Percentiles rank a stretch among this genome's conserved stretches.
phyloP scores from a whole-genome alignment of 1,140 invertebrate genomes.

The Paraescarpia echinospica region DNA sequence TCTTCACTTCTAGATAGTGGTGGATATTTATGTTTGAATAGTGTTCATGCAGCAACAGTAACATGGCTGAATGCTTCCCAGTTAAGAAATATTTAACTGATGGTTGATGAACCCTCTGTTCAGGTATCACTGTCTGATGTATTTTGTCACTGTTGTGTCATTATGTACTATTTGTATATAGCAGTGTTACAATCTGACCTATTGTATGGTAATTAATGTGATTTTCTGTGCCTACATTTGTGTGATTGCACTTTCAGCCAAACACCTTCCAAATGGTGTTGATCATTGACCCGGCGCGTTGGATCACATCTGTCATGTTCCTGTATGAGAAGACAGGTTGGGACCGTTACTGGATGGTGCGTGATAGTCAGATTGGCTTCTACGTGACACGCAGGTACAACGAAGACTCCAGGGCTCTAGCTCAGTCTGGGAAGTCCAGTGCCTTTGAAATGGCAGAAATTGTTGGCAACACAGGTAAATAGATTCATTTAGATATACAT shows the following conservation, averaged over 20 bases:
- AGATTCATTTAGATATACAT: background rate
- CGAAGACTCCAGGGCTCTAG: background rate
- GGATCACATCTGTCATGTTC: constrained; percentile 4
- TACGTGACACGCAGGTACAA: background rate
- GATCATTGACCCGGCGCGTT: background rate
- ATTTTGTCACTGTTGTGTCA: background rate
- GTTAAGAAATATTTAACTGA: background rate
- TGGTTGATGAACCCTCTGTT: background rate
- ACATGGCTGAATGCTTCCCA: background rate
- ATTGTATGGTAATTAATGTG: background rate
- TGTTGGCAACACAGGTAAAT: background rate
- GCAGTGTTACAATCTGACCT: background rate
- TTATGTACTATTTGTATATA: no score
- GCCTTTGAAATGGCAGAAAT: background rate
- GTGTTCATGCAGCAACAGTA: background rate
- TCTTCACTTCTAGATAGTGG: background rate
- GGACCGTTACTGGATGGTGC: background rate
- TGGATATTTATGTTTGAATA: background rate
- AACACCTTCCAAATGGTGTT: background rate
- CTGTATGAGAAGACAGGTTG: background rate
- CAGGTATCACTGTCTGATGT: no score
- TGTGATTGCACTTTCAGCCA: background rate
- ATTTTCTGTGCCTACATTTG: background rate
- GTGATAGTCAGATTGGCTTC: background rate
- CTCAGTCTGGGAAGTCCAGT: background rate